Percentiles rank a stretch among this genome's conserved stretches.
phyloP scores from a whole-genome alignment of 2,888 invertebrate genomes.

The Octonoba sinensis region DNA sequence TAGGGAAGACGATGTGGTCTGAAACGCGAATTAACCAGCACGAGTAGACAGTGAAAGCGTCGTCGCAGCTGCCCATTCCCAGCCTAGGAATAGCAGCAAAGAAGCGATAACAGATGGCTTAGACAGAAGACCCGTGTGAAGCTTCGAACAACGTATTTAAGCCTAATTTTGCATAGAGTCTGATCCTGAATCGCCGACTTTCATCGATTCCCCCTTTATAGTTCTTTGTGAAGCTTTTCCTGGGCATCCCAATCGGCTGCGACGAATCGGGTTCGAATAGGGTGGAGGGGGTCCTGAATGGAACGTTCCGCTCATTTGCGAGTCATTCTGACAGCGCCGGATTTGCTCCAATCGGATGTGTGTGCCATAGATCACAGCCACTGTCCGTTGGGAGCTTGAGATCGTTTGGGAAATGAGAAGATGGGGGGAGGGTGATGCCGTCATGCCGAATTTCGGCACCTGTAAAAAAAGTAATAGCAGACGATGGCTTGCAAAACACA shows the following conservation, averaged over 20 bases:
- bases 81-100: slow-evolving; percentile 33
- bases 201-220: slow-evolving; percentile 51
- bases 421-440: slow-evolving; percentile 38
- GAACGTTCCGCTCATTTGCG: slow-evolving; percentile 51
- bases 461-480: slow-evolving; percentile 20
- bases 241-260: slow-evolving; percentile 54
- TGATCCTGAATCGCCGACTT: slow-evolving; percentile 59
- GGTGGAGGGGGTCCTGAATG: slow-evolving; percentile 48
- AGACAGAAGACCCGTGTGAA: slow-evolving; percentile 58
- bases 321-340: slow-evolving; percentile 56
- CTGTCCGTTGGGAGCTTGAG: slow-evolving; percentile 48
- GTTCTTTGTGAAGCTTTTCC: slow-evolving; percentile 51
- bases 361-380: slow-evolving; percentile 48
- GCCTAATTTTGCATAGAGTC: slow-evolving; percentile 59
- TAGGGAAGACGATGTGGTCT: slow-evolving; percentile 52
- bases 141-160: slow-evolving; percentile 48
- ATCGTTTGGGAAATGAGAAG: slow-evolving; percentile 41
- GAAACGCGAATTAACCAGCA: slow-evolving; percentile 49
- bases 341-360: slow-evolving; percentile 50
- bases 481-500: slow-evolving; percentile 50
- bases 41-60: slow-evolving; percentile 35
- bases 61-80: slow-evolving; percentile 48
- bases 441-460: slow-evolving; percentile 58
- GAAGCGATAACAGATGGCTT: slow-evolving; percentile 48
- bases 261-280: slow-evolving; percentile 54